Evolutionary conservation across 1,140 invertebrate species (phyloP).

Genomic region (Cephus cinctus): DNA sequence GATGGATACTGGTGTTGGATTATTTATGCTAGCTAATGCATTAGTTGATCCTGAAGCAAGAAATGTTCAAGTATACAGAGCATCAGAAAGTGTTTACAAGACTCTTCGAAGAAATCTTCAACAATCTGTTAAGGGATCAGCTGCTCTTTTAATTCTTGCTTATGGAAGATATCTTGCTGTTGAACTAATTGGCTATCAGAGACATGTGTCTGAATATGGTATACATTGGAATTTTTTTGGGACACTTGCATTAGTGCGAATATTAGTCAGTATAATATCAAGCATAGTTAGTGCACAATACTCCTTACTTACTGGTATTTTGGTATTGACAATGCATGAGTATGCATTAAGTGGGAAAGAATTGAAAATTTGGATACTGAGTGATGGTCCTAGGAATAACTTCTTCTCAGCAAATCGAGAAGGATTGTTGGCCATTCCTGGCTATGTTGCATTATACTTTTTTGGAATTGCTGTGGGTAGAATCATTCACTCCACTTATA

Average conservation of each 20-base stretch:
- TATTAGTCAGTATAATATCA: constrained; percentile 65
- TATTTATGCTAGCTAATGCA: constrained; percentile 86
- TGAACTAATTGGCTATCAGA: constrained; percentile 74
- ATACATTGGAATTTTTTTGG: constrained; percentile 98
- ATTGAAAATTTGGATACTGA: constrained; percentile 73
- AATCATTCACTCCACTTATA: constrained; percentile 55
- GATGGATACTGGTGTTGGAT: constrained; percentile 94
- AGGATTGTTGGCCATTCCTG: constrained; percentile 80
- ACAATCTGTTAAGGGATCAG: constrained; percentile 42
- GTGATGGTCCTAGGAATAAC: constrained; percentile 56
- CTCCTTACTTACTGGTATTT: constrained; percentile 55
- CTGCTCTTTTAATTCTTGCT: constrained; percentile 71
- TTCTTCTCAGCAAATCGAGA: constrained; percentile 85
- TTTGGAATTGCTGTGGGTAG: constrained; percentile 69
- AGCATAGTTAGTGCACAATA: constrained; percentile 50
- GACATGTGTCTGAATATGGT: constrained; percentile 90
- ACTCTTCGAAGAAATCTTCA: constrained; percentile 34
- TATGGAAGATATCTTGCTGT: constrained; percentile 65
- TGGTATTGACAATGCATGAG: constrained; percentile 70
- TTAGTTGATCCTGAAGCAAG: constrained; percentile 67
- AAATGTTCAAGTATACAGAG: constrained; percentile 39
- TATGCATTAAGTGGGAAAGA: constrained; percentile 60
- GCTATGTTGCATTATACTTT: constrained; percentile 83
- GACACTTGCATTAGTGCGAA: constrained; percentile 81
- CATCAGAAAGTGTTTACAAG: constrained; percentile 33